Evolutionary conservation across 1,140 invertebrate species (phyloP), one percentile per base, ranked within the genome.

Genomic region (Lepidostoma basale): DNA sequence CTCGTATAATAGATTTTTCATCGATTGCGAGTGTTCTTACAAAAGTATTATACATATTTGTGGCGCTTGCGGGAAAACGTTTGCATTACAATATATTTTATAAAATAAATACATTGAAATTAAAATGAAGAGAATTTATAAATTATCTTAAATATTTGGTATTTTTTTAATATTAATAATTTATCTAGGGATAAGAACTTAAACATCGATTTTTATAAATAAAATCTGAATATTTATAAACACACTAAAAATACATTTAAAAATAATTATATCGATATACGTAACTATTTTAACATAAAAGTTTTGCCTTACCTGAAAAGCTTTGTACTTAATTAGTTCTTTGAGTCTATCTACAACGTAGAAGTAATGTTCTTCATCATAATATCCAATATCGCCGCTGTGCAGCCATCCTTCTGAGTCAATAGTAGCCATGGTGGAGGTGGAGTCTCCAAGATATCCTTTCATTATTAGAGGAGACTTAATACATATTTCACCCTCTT

Each of bases 251-350:
- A n/a, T n/a, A n/a, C n/a, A n/a, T n/a, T n/a, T 47, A 54, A n/a
- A 28, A 23, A 10, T 23, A 54, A 23, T 23, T 9, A 54, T 54
- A 23, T 54, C 2, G 12, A 3, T 25, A 1, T 1, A 3, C 1
- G 10, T 18, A n/a, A n/a, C n/a, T n/a, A n/a, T n/a, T n/a, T n/a
- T n/a, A n/a, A n/a, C n/a, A n/a, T n/a, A 89, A n/a, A n/a, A n/a
- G n/a, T n/a, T n/a, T n/a, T n/a, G n/a, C n/a, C n/a, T n/a, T 66
- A 89, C 89, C 84, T 94, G 92, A 73, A 87, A 88, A 39, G 88
- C 90, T 79, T 92, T 92, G 74, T 89, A 91, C 75, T 93, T 94
- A 52, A 93, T 93, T 1, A 94, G 77, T 74, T 93, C 91, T 76
- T 94, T 94, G 0, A 92, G 77, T 42, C 92, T 80, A 75, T 93